Evolutionary conservation across 2,797 vertebrate genomes (phyloP).

Genomic region (Microctenopoma lineatum): DNA sequence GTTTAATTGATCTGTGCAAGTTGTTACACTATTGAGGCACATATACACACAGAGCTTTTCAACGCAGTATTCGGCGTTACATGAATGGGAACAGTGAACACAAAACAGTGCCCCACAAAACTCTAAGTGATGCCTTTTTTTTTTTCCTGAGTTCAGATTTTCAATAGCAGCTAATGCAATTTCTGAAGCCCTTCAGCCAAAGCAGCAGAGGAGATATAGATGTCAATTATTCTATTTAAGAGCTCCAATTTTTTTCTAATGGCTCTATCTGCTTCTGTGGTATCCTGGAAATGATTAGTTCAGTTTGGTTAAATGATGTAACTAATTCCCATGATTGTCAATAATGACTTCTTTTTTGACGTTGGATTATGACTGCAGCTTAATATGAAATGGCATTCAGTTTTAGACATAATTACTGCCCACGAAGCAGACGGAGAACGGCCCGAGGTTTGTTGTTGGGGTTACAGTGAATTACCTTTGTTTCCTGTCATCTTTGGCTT

Average conservation of each 20-base stretch:
- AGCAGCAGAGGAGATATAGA: constrained; percentile 90
- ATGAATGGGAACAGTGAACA: constrained; percentile 37
- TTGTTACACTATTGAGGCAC: constrained; percentile 50
- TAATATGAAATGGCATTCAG: constrained; percentile 95
- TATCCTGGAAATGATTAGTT: constrained; percentile 98
- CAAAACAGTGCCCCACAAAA: constrained; percentile 23
- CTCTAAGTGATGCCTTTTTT: constrained; percentile 52
- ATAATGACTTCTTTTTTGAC: constrained; percentile 96
- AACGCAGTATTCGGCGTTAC: constrained; percentile 23
- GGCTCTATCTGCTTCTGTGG: constrained; percentile 93
- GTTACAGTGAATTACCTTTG: constrained; percentile 90
- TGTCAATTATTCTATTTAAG: constrained; percentile 98
- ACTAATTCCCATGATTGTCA: constrained; percentile 96
- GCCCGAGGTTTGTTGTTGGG: constrained; percentile 87
- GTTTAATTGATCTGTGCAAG: constrained; percentile 33
- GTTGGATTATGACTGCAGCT: constrained; percentile 92
- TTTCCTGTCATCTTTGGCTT: constrained; percentile 94
- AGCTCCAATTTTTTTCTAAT: constrained; percentile 96
- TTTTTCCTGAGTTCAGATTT: constrained; percentile 57
- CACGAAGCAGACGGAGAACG: constrained; percentile 81
- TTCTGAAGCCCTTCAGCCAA: constrained; percentile 74
- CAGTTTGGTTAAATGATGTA: constrained; percentile 97
- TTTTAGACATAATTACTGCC: constrained; percentile 88
- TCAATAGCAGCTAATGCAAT: constrained; percentile 65
- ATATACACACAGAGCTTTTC: constrained; percentile 30